phyloP scores from a whole-genome alignment of 2,113 vertebrate species.

The Etheostoma spectabile region DNA sequence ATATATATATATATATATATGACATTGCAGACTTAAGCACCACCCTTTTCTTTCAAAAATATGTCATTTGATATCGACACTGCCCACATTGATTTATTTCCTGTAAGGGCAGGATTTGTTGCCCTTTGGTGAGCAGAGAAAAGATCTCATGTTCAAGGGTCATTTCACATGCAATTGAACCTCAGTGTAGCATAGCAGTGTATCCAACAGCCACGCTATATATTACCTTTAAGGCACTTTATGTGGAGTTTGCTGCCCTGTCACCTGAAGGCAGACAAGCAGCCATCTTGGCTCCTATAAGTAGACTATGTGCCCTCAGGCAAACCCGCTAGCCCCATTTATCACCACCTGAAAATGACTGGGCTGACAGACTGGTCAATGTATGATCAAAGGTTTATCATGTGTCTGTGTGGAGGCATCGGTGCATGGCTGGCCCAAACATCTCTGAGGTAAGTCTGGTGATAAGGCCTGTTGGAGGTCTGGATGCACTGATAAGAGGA shows the following conservation, averaged over 20 bases:
- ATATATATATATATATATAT: too few species aligned
- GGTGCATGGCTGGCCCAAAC: conserved; percentile 34
- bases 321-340: conserved; percentile 51
- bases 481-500: conserved; percentile 68
- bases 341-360: conserved; percentile 34
- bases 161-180: conserved; percentile 5
- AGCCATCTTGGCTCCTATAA: conserved; percentile 44
- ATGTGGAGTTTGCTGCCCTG: background rate
- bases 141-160: background rate
- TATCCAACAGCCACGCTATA: conserved; percentile 1
- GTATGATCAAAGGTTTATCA: conserved; percentile 58
- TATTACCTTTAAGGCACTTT: conserved; percentile 25
- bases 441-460: conserved; percentile 31
- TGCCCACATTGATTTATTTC: conserved; percentile 19
- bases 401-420: conserved; percentile 35
- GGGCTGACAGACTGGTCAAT: conserved; percentile 53
- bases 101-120: background rate
- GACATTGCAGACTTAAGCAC: background rate
- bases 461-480: conserved; percentile 49
- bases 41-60: background rate
- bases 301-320: conserved; percentile 38
- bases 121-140: conserved; percentile 13
- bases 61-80: background rate
- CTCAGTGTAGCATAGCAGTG: background rate
- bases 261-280: conserved; percentile 27